Percentiles rank a stretch among this genome's conserved stretches.
Evolutionary conservation across 2,888 invertebrate species (phyloP).

Genomic region (Drosophila pseudotalamancana): DNA sequence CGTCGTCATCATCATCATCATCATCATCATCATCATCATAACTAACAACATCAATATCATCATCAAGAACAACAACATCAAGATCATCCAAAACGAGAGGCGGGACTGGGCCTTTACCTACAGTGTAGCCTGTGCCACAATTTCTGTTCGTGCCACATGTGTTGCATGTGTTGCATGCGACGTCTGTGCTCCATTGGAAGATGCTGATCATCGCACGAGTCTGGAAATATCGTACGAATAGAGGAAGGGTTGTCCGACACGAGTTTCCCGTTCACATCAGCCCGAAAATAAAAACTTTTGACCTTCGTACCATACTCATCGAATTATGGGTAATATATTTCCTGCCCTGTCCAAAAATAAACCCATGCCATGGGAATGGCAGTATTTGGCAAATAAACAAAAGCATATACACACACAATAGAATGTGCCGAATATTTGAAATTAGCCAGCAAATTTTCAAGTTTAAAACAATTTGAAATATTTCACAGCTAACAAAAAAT

Average conservation of each 20-base stretch:
- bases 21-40: conserved; percentile 7
- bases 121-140: conserved; percentile 27
- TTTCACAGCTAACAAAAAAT: conserved; percentile 5
- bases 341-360: conserved; percentile 40
- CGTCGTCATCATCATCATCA: conserved; percentile 24
- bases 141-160: conserved; percentile 65
- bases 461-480: conserved; percentile 32
- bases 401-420: background rate
- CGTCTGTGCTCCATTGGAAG: conserved; percentile 25
- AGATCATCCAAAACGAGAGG: conserved; percentile 27
- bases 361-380: conserved; percentile 32
- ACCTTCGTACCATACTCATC: conserved; percentile 55
- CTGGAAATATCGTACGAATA: conserved; percentile 19
- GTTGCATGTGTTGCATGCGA: conserved; percentile 62
- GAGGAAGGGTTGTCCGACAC: conserved; percentile 25
- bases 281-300: conserved; percentile 31
- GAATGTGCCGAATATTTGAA: background rate
- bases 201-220: conserved; percentile 8
- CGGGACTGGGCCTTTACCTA: conserved; percentile 48
- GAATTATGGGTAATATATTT: conserved; percentile 39
- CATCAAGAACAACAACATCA: conserved; percentile 6
- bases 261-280: conserved; percentile 37
- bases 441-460: conserved; percentile 24
- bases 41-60: conserved; percentile 28
- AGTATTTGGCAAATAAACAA: conserved; percentile 36